Evolutionary conservation across 2,888 invertebrate genomes (phyloP), one percentile per base, ranked within the genome.

Genomic region (Napeogenes sylphis): DNA sequence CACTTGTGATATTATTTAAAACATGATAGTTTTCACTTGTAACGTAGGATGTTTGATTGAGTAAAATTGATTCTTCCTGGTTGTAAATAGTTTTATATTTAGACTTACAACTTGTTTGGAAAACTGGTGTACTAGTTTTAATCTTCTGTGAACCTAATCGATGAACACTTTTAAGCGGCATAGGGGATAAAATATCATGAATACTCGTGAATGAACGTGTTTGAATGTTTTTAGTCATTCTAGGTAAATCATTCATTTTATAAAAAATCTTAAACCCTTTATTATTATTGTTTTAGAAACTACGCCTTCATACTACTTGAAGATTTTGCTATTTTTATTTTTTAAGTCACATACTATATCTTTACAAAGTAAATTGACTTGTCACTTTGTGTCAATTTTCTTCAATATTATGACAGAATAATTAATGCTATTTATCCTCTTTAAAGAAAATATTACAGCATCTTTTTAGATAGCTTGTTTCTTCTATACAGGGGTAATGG

Each of bases 1-100:
- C 70, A 56, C 82, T 83, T 4, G 60, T 61, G 3, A 73, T 71
- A 66, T 71, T 78, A 64, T 82, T 79, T n/a, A 83, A 64, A 51
- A 66, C 64, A 58, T 85, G 74, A 68, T 78, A 83, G 30, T 73
- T 79, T 73, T 88, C 88, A 73, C 76, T 76, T 6, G 83, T 85
- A 38, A 83, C 66, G 14, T 76, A 83, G 4, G 69, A 62, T 45
- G 71, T 68, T 66, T 65, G 63, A 62, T 65, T 55, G 1, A 47
- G 45, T 4, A 64, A 2, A 46, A 46, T 21, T 3, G 58, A 53
- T 45, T 53, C 53, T 21, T 64, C 51, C 2, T 10, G 45, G 13
- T 46, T 54, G n/a, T 38, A 45, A 14, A n/a, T 14, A 14, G 56
- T 64, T 55, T 45, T 61, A 30, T 56, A 51, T 21, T 58, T 45